These are phyloP conservation scores for Dasypogon diadema DNA, from an alignment of 2,888 invertebrate species.

Conservation along the genomic window DNA sequence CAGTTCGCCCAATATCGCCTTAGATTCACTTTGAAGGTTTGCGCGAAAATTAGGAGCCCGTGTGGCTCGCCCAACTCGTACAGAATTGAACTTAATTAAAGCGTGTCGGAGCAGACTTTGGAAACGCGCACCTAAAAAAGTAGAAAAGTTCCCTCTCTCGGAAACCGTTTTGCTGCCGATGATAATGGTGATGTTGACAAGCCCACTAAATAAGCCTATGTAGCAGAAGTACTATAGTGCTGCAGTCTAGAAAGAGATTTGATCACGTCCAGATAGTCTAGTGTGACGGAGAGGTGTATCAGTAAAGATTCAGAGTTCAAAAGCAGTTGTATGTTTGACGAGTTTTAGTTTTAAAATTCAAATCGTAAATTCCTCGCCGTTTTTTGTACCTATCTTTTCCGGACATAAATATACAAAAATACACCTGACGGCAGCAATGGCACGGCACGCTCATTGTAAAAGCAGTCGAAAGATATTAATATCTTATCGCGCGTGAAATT, in stretches of 20 bases:
- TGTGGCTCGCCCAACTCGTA: neutral
- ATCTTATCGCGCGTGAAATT: conserved; percentile 48
- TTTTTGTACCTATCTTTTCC: conserved; percentile 4
- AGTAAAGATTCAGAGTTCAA: conserved; percentile 29
- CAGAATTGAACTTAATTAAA: neutral
- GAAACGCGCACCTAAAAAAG: conserved; percentile 25
- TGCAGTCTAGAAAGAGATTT: conserved; percentile 35
- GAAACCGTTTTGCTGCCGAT: conserved; percentile 5
- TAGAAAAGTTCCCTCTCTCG: conserved; percentile 29
- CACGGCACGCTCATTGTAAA: neutral
- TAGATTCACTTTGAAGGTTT: neutral
- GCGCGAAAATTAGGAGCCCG: neutral
- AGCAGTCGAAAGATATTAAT: conserved; percentile 17
- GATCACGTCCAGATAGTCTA: conserved; percentile 35
- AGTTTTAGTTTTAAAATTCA: neutral
- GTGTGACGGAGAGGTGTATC: conserved; percentile 19
- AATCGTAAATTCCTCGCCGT: conserved; percentile 3
- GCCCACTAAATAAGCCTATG: conserved; percentile 45
- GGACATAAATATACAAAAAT: conserved; percentile 10
- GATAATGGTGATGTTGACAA: conserved; percentile 44
- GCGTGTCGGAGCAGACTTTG: neutral
- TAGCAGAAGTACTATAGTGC: neutral
- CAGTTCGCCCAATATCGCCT: neutral
- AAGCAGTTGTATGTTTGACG: neutral
- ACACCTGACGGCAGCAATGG: conserved; percentile 15